phyloP scores from a whole-genome alignment of 2,113 vertebrate species.

The Cebidichthys violaceus region DNA sequence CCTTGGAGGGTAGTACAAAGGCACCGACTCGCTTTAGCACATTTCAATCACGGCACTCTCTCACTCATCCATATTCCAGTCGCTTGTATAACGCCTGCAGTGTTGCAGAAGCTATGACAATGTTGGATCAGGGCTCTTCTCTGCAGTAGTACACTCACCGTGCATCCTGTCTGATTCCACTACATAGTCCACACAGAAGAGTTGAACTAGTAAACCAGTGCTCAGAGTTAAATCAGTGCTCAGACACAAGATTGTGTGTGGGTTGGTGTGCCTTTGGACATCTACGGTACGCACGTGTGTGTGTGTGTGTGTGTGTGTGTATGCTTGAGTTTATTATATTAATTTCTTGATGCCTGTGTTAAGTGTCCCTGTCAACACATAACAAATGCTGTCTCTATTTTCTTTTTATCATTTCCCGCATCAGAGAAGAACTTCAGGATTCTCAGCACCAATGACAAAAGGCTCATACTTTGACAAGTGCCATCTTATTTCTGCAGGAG shows the following conservation, averaged over 20 bases:
- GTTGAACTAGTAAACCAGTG: too few relatives aligned
- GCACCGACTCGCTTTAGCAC: slow-evolving; percentile 53
- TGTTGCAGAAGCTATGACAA: slow-evolving; percentile 32
- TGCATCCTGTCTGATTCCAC: slow-evolving; percentile 40
- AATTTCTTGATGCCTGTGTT: slow-evolving; percentile 14
- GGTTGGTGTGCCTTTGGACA: background rate
- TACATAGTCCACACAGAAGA: background rate
- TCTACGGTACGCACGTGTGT: background rate
- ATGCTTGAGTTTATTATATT: slow-evolving; percentile 1
- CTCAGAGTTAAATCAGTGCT: background rate
- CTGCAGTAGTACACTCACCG: slow-evolving; percentile 12
- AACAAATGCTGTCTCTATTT: background rate
- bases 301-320: background rate
- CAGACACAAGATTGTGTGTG: slow-evolving; percentile 16
- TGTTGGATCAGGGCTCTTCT: slow-evolving; percentile 38
- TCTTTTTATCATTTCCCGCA: background rate
- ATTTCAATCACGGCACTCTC: slow-evolving; percentile 64
- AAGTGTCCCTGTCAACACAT: background rate
- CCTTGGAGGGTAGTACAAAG: slow-evolving; percentile 53
- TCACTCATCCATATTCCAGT: slow-evolving; percentile 68
- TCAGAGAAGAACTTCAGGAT: slow-evolving; percentile 22
- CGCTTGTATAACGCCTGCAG: slow-evolving; percentile 52
- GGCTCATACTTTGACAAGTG: slow-evolving; percentile 27
- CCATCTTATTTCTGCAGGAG: slow-evolving; percentile 23
- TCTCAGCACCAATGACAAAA: slow-evolving; percentile 23